A percentile compares a stretch with the other conserved stretches of the same genome.
phyloP scores from a whole-genome alignment of 2,888 invertebrate species.

The Sympetrum striolatum region DNA sequence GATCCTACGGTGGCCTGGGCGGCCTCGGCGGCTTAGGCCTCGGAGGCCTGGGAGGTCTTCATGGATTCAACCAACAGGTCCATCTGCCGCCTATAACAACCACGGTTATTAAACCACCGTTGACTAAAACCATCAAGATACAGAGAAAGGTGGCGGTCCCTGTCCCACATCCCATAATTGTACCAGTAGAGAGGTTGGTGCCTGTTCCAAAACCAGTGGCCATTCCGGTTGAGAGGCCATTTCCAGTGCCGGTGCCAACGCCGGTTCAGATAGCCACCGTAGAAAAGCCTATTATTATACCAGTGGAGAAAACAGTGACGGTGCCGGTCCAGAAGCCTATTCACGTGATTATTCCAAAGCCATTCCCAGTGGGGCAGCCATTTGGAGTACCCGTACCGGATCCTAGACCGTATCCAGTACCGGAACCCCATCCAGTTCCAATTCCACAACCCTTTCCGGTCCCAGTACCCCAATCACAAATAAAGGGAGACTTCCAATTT shows the following conservation, averaged over 20 bases:
- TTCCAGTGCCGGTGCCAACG: constrained; percentile 14
- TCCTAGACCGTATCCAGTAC: neutral
- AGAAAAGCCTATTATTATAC: neutral
- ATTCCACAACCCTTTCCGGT: neutral
- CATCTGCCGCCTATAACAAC: neutral
- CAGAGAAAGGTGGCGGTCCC: neutral
- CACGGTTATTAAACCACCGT: neutral
- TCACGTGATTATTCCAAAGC: neutral
- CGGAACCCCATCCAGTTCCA: neutral
- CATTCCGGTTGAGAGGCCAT: neutral
- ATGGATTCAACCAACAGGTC: neutral
- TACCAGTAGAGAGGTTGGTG: constrained; percentile 4
- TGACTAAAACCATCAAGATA: neutral
- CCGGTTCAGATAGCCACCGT: constrained; percentile 19
- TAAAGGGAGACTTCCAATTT: no score
- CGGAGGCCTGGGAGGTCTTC: neutral
- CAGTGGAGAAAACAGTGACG: constrained; percentile 9
- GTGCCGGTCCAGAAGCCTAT: neutral
- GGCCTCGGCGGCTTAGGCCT: neutral
- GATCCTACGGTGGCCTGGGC: neutral
- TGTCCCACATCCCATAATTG: neutral
- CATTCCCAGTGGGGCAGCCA: neutral
- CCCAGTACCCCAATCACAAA: neutral
- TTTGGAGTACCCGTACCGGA: neutral
- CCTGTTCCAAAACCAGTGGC: neutral